Base-by-base conservation (phyloP, 2,797 vertebrate species). In the Carduelis carduelis region DNA sequence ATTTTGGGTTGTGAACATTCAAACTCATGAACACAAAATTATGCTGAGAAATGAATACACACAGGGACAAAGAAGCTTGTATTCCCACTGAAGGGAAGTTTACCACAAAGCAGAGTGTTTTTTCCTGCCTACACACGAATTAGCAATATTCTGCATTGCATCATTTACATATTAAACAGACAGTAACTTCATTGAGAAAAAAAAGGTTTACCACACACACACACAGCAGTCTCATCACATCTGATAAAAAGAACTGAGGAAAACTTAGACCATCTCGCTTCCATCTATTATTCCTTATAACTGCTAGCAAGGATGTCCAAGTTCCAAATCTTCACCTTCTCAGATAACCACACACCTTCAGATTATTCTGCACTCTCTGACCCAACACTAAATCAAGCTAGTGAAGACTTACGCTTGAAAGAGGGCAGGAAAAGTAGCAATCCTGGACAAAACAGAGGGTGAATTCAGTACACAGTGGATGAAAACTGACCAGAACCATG, bases 101-200 rank as follows among this genome's bases (percentile, higher is more conserved):
- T 72, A 68, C 60, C 75, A 90, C 78, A 87, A 90, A 87, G 59
- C 26, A 82, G 24, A 70, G 35, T 9, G 39, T 1, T 66, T 88
- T 78, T 72, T 76, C 88, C 56, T 84, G 83, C 63, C 90, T 92
- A 87, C 6, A 2, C 75, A 80, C 0, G 1, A 94, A 95, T 76
- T 77, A 82, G 71, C 34, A 92, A 66, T 76, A 87, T 70, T 92
- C 81, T 83, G 43, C 37, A 46, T 34, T 90, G 78, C 87, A 95
- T 74, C 52, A 92, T 93, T 93, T 93, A 52, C 81, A 79, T 95
- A 90, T 72, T 95, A 92, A 94, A 92, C n/a, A 94, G 56, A 92
- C 41, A 90, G 43, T 46, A 93, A 77, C 52, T 92, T 82, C 66
- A 91, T 41, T 84, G 59, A 87, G 70, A 88, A 96, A 76, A 83